Conservation (phyloP, 1,140 invertebrate genomes). For the Cyphomyrmex costatus region DNA sequence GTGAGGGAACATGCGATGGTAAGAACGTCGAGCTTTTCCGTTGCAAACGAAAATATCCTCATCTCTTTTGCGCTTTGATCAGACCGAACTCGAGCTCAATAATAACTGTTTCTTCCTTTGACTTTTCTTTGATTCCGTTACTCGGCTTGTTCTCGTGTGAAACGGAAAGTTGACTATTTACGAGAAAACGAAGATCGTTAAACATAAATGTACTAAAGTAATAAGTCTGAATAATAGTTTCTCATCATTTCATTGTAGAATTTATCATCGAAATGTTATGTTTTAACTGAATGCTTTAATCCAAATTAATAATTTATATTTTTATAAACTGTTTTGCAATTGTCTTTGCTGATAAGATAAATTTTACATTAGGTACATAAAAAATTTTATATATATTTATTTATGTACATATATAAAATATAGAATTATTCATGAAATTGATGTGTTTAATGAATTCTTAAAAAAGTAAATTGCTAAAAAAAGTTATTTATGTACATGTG, state of each 20-base stretch:
- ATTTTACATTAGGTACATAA: neutral
- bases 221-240: neutral
- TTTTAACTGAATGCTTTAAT: neutral
- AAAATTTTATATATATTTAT: neutral
- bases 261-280: neutral
- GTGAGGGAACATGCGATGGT: neutral
- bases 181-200: slow-evolving; percentile 12
- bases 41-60: slow-evolving; percentile 27
- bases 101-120: slow-evolving; percentile 43
- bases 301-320: neutral
- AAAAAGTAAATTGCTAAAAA: too few relatives aligned
- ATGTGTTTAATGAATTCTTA: too few relatives aligned
- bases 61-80: slow-evolving; percentile 14
- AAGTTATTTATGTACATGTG: too few relatives aligned
- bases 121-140: slow-evolving; percentile 24
- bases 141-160: neutral
- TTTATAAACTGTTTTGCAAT: neutral
- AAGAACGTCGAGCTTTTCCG: slow-evolving; percentile 27
- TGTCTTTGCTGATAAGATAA: neutral
- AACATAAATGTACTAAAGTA: neutral
- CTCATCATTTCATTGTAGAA: neutral
- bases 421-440: too few relatives aligned
- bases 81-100: slow-evolving; percentile 10
- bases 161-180: slow-evolving; percentile 19
- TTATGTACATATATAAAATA: neutral